Evolutionary conservation across 2,888 invertebrate genomes (phyloP).

Genomic region (Stenoptilia bipunctidactyla): DNA sequence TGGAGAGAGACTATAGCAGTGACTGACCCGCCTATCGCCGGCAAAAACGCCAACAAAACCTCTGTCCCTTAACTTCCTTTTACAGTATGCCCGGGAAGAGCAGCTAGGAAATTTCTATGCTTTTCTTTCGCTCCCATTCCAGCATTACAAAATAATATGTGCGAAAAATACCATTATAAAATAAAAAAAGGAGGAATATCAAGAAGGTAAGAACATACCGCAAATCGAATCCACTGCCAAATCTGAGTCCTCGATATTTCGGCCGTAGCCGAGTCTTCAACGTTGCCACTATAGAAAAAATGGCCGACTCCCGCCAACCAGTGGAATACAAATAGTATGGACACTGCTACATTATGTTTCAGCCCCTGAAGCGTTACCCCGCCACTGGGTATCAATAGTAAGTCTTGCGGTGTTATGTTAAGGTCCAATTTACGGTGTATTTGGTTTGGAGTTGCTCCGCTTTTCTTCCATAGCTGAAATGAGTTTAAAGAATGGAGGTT

Average conservation of each 20-base stretch:
- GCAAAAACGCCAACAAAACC: too few relatives aligned
- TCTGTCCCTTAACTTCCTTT: too few relatives aligned
- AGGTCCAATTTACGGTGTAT: conserved; percentile 43
- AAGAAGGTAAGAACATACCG: conserved; percentile 48
- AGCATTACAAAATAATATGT: too few relatives aligned
- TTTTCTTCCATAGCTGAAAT: conserved; percentile 62
- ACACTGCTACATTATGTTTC: conserved; percentile 74
- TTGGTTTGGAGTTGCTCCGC: conserved; percentile 62
- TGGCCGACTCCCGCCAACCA: conserved; percentile 79
- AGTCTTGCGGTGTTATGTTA: conserved; percentile 51
- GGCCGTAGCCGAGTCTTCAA: conserved; percentile 82
- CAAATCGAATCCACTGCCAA: conserved; percentile 80
- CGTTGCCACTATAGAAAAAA: conserved; percentile 73
- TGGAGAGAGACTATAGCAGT: too few relatives aligned
- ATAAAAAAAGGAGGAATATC: too few relatives aligned
- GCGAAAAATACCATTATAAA: too few relatives aligned
- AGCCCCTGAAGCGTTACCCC: conserved; percentile 74
- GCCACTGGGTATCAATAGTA: conserved; percentile 72
- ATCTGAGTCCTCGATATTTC: conserved; percentile 80
- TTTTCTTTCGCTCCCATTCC: too few relatives aligned
- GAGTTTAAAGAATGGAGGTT: too few relatives aligned
- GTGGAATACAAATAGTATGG: conserved; percentile 76
- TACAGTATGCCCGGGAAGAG: too few relatives aligned
- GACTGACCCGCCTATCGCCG: too few relatives aligned
- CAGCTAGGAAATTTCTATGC: too few relatives aligned